Evolutionary conservation across 2,888 invertebrate genomes (phyloP).

Genomic region (Habroteleia sp.): DNA sequence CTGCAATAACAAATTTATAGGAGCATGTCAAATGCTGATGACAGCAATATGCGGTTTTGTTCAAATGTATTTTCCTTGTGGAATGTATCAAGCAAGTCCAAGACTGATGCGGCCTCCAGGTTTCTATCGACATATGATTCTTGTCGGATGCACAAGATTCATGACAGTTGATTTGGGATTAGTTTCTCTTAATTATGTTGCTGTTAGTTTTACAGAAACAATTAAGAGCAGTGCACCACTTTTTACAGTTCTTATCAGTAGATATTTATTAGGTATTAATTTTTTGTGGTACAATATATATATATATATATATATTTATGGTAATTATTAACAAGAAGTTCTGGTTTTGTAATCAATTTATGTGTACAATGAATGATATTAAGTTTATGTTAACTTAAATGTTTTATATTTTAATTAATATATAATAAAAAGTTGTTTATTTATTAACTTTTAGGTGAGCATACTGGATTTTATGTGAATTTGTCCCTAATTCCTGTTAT

Average conservation of each 20-base stretch:
- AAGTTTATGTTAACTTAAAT: too few relatives aligned
- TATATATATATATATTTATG: too few relatives aligned
- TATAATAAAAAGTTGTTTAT: background rate
- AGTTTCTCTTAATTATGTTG: constrained; percentile 88
- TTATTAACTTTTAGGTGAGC: constrained; percentile 83
- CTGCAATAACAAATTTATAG: constrained; percentile 79
- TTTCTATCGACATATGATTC: constrained; percentile 87
- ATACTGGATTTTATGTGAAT: constrained; percentile 86
- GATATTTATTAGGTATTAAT: constrained; percentile 84
- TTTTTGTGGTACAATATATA: too few relatives aligned
- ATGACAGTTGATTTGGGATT: constrained; percentile 88
- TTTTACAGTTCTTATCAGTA: constrained; percentile 89
- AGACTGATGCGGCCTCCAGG: constrained; percentile 84
- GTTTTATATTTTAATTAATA: constrained; percentile 2
- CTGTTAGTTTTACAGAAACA: constrained; percentile 91
- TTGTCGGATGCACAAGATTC: constrained; percentile 88
- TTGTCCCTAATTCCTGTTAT: constrained; percentile 89
- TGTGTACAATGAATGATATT: too few relatives aligned
- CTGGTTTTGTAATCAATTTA: too few relatives aligned
- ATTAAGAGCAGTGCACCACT: constrained; percentile 91
- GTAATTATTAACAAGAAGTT: too few relatives aligned
- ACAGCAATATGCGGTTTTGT: constrained; percentile 88
- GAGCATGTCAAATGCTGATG: constrained; percentile 89
- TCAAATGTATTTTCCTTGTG: constrained; percentile 88
- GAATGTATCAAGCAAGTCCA: constrained; percentile 85